Percentiles rank a stretch among this genome's conserved stretches.
phyloP scores from a whole-genome alignment of 2,888 invertebrate species.

The Tryphoninae sp. region DNA sequence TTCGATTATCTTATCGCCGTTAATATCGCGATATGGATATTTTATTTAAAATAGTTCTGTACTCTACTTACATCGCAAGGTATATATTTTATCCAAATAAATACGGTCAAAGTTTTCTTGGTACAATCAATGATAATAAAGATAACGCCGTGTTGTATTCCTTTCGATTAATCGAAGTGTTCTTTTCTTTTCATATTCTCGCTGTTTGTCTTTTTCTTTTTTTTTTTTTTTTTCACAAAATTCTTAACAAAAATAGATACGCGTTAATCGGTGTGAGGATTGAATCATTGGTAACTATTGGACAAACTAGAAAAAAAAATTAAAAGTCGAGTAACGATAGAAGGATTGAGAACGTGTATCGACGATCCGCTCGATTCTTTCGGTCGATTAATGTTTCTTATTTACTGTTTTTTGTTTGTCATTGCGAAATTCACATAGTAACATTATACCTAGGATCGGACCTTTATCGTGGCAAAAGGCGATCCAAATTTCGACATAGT shows the following conservation, averaged over 20 bases:
- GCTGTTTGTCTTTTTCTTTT: too few species aligned
- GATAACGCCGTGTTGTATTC: conserved; percentile 22
- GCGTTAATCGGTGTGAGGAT: conserved; percentile 34
- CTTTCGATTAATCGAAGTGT: neutral
- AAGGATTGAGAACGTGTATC: neutral
- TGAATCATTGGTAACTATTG: conserved; percentile 52
- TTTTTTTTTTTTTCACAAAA: neutral
- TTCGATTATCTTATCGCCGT: conserved; percentile 40
- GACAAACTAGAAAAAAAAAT: conserved; percentile 33
- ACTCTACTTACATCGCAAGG: conserved; percentile 59
- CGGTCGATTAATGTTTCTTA: neutral
- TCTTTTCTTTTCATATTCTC: neutral
- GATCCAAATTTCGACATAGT: neutral
- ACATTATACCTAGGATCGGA: conserved; percentile 1
- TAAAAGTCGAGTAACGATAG: neutral
- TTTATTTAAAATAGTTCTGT: conserved; percentile 65
- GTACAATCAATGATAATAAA: conserved; percentile 23
- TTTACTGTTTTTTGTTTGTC: neutral
- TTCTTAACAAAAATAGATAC: conserved; percentile 49
- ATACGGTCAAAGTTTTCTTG: conserved; percentile 36
- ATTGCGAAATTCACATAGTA: conserved; percentile 3
- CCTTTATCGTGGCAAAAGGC: neutral
- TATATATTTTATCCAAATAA: conserved; percentile 51
- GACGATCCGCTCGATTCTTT: conserved; percentile 1
- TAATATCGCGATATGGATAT: conserved; percentile 62